phyloP scores from a whole-genome alignment of 2,888 invertebrate species.

The Fragum fragum region DNA sequence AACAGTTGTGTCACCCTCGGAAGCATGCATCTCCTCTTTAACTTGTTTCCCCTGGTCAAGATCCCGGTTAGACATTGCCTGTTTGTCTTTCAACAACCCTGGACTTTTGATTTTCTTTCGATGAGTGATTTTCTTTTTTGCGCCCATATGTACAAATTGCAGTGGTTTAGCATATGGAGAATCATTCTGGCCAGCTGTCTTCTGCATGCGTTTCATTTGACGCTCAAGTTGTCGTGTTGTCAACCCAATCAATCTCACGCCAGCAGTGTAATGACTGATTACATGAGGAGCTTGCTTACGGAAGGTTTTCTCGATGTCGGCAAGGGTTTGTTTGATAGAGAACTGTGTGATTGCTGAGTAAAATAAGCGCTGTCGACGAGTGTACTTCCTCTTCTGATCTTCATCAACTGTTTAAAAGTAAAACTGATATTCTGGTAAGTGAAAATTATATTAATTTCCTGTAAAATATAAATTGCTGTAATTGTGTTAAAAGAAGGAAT shows the following conservation, averaged over 20 bases:
- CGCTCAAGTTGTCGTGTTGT: conserved; percentile 74
- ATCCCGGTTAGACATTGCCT: not conserved
- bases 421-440: not conserved
- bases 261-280: conserved; percentile 79
- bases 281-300: conserved; percentile 73
- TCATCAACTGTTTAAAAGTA: conserved; percentile 36
- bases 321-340: conserved; percentile 71
- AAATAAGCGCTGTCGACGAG: conserved; percentile 72
- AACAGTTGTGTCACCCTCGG: conserved; percentile 18
- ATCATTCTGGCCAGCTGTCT: conserved; percentile 65
- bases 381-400: conserved; percentile 56
- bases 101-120: conserved; percentile 32
- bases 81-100: conserved; percentile 1
- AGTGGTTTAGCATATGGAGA: conserved; percentile 80
- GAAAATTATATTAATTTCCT: no score
- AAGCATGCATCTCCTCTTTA: not conserved
- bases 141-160: conserved; percentile 67
- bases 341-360: conserved; percentile 77
- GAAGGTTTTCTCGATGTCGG: conserved; percentile 68
- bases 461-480: no score
- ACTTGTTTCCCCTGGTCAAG: not conserved
- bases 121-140: conserved; percentile 35
- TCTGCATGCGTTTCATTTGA: conserved; percentile 74
- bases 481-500: no score
- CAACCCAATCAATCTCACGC: conserved; percentile 76